Evolutionary conservation across 1,140 invertebrate species (phyloP).

Genomic region (Caligus rogercresseyi): DNA sequence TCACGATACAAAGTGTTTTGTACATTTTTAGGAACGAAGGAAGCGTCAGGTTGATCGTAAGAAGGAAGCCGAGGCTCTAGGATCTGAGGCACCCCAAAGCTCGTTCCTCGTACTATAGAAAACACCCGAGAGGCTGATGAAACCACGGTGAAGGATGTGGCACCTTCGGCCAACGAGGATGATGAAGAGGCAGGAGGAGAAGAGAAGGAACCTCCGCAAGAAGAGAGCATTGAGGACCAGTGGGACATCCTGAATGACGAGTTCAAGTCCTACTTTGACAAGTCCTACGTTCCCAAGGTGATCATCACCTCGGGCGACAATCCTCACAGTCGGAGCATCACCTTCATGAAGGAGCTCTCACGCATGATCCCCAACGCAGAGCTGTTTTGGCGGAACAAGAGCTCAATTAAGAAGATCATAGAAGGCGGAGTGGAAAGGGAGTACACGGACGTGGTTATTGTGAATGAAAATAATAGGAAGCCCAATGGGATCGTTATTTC

Average conservation of each 20-base stretch:
- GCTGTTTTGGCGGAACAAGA: constrained; percentile 53
- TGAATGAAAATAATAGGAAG: constrained; percentile 79
- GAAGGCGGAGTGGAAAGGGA: constrained; percentile 52
- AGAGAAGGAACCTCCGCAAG: constrained; percentile 23
- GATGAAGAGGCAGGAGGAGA: no score
- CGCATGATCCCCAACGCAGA: constrained; percentile 78
- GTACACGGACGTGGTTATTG: constrained; percentile 74
- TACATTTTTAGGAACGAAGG: constrained; percentile 37
- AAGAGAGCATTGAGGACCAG: constrained; percentile 46
- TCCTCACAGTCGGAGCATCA: constrained; percentile 41
- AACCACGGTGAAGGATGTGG: constrained; percentile 59
- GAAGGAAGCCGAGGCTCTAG: constrained; percentile 33
- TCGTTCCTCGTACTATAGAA: constrained; percentile 78
- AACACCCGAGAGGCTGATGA: constrained; percentile 75
- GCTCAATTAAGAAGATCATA: constrained; percentile 82
- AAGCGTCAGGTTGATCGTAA: constrained; percentile 37
- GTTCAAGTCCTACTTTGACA: constrained; percentile 64
- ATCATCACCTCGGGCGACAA: constrained; percentile 84
- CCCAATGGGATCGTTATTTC: constrained; percentile 72
- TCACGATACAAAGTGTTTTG: no score
- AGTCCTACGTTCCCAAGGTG: constrained; percentile 75
- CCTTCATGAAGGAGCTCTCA: constrained; percentile 46
- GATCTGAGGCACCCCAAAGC: constrained; percentile 41
- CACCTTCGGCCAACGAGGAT: no score
- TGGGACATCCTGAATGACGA: constrained; percentile 68